Base-by-base conservation (phyloP, 2,888 invertebrate species). In the Mamestra brassicae region DNA sequence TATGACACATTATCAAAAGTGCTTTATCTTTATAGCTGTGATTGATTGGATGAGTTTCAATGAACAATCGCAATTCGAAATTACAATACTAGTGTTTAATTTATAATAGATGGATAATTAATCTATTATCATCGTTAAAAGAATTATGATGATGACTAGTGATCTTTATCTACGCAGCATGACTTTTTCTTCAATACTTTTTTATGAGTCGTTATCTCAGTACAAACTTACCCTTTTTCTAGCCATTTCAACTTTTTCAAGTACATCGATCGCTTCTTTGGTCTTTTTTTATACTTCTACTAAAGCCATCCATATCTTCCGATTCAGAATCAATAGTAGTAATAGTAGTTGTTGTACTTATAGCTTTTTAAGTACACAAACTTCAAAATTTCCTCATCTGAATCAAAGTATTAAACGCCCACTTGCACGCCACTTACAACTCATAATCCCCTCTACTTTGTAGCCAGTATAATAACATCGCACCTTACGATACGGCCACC, bases 401-500 rank as follows among this genome's bases (percentile, higher is more conserved):
- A 36, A 36, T 36, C 62, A 55, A 80, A 76, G 73, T 76, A 62
- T 62, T 45, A 45, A 57, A 62, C 17, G 45, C 26, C 6, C 36
- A 60, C 60, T 57, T 63, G 63, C 62, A 38, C 45, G 11, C 13
- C 36, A 55, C 62, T 47, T 74, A 76, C 58, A 63, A 47, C 45
- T 17, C 17, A 36, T 50, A 76, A 50, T 69, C 36, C 15, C 42
- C 47, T 8, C 60, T 71, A 80, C 45, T 70, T 55, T 63, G 38
- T 55, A 63, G 55, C 11, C 55, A 45, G 55, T 69, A 63, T 63
- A 52, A 61, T 58, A 78, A 61, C 83, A 47, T 60, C n/a, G 42
- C 45, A 84, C 58, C 61, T 72, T 70, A 70, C 63, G 67, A 58
- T 72, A 71, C 70, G 63, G 52, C 57, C 55, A 66, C 34, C 62